Conservation (phyloP, 2,888 invertebrate genomes). For the Stramonita haemastoma region DNA sequence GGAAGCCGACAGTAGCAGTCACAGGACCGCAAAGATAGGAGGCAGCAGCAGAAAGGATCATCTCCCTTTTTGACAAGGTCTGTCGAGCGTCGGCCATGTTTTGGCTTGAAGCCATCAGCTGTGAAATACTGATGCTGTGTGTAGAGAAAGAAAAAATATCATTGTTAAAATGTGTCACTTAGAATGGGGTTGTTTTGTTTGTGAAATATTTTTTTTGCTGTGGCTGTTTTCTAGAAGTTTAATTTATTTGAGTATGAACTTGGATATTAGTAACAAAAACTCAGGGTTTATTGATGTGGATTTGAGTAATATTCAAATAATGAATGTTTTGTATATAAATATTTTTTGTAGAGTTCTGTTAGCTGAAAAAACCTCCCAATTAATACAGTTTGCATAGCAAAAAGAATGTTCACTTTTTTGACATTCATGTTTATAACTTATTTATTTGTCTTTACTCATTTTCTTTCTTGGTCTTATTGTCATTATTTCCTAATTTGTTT, state of each 20-base stretch:
- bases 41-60: neutral
- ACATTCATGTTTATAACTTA: too few species aligned
- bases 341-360: too few species aligned
- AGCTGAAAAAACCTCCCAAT: too few species aligned
- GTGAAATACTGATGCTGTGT: neutral
- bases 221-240: neutral
- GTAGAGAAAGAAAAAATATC: neutral
- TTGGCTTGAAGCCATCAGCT: neutral
- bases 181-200: neutral
- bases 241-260: neutral
- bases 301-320: too few species aligned
- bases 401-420: too few species aligned
- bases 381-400: too few species aligned
- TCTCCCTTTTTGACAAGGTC: neutral
- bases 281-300: too few species aligned
- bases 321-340: too few species aligned
- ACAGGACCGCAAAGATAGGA: slow-evolving; percentile 9
- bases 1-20: neutral
- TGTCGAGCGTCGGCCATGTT: neutral
- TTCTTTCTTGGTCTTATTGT: too few species aligned
- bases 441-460: too few species aligned
- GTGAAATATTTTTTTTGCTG: neutral
- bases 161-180: neutral
- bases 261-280: too few species aligned
- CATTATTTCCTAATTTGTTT: too few species aligned